phyloP scores from a whole-genome alignment of 2,888 invertebrate genomes.

The Ecdyonurus torrentis region DNA sequence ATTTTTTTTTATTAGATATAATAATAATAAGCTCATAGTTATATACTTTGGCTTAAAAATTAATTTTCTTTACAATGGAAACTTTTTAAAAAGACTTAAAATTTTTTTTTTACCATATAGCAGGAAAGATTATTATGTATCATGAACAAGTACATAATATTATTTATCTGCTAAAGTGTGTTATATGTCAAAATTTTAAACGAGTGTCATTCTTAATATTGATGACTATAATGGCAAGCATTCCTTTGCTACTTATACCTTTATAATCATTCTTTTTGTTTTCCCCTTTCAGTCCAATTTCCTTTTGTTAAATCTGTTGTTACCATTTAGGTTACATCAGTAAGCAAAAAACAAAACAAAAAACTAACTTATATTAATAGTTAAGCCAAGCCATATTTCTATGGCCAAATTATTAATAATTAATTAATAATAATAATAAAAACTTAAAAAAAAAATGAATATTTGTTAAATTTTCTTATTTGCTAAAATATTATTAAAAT shows the following conservation, averaged over 20 bases:
- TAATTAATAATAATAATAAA: neutral
- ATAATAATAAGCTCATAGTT: too few species aligned
- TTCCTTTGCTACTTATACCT: neutral
- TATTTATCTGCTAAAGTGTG: neutral
- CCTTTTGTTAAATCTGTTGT: neutral
- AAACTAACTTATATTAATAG: neutral
- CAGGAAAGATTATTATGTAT: too few species aligned
- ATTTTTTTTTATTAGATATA: too few species aligned
- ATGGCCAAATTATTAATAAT: neutral
- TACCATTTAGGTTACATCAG: too few species aligned
- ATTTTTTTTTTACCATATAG: too few species aligned
- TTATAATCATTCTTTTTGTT: neutral
- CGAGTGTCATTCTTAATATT: neutral
- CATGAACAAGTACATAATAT: neutral
- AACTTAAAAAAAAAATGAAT: neutral
- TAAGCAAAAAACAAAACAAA: too few species aligned
- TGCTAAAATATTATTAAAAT: too few species aligned
- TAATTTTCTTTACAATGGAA: too few species aligned
- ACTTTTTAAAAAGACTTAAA: too few species aligned
- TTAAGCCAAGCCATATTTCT: neutral
- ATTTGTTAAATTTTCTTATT: neutral
- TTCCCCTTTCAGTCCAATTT: neutral
- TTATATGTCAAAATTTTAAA: neutral
- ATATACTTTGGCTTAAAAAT: too few species aligned
- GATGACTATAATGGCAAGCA: neutral